These are phyloP conservation scores for Spisula solida DNA, from an alignment of 2,888 invertebrate species.

Conservation along the genomic window DNA sequence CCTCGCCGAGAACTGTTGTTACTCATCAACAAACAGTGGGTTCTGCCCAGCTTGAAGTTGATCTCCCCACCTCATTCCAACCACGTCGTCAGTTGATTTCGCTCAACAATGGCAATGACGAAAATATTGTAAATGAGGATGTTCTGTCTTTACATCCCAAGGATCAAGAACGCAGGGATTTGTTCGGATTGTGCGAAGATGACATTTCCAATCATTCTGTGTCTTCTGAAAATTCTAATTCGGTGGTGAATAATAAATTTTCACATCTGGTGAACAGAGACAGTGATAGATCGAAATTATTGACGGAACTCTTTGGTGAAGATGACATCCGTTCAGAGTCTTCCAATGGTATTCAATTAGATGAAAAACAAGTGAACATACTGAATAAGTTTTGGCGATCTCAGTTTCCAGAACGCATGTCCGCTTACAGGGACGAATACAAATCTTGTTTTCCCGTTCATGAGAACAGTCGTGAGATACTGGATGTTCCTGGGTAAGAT, in stretches of 20 bases:
- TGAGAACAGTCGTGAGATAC: constrained; percentile 19
- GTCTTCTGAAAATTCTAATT: neutral
- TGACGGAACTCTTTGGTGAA: neutral
- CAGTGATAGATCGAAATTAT: neutral
- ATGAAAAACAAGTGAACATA: constrained; percentile 1
- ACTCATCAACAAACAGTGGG: neutral
- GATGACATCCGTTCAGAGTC: neutral
- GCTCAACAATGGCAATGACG: constrained; percentile 23
- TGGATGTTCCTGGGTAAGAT: constrained; percentile 48
- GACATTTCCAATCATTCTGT: neutral
- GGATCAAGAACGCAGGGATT: neutral
- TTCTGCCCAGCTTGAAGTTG: neutral
- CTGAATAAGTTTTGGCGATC: constrained; percentile 34
- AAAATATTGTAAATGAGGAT: constrained; percentile 13
- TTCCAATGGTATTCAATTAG: neutral
- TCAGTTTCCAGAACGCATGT: constrained; percentile 40
- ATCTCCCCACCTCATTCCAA: neutral
- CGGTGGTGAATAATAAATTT: neutral
- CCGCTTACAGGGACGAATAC: constrained; percentile 50
- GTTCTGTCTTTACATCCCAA: constrained; percentile 4
- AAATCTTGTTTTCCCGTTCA: constrained; percentile 43
- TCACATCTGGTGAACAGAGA: neutral
- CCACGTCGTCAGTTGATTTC: neutral
- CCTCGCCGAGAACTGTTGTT: constrained; percentile 23
- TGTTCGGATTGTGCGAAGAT: neutral